A percentile compares a stretch with the other conserved stretches of the same genome.
Evolutionary conservation across 92 coral and sea anemone species (phyloP).

Genomic region (Nematostella vectensis): DNA sequence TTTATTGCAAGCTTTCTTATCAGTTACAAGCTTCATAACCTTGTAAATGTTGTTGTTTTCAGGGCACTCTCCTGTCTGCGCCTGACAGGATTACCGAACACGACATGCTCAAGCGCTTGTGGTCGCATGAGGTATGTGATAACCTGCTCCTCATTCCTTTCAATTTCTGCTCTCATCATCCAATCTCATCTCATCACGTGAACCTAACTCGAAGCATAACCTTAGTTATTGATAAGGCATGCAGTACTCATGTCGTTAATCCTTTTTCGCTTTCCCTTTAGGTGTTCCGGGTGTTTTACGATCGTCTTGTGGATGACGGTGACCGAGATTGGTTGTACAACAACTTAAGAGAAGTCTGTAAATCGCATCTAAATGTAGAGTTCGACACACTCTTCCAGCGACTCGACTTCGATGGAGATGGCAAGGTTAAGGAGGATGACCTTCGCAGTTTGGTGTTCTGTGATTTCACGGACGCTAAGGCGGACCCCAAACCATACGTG

Average conservation of each 20-base stretch:
- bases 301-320: slow-evolving; percentile 85
- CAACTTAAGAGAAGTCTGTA: slow-evolving; percentile 50
- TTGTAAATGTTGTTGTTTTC: too few species aligned
- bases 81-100: slow-evolving; percentile 80
- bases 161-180: background rate
- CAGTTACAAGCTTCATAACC: too few species aligned
- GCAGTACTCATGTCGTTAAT: too few species aligned
- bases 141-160: background rate
- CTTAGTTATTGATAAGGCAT: too few species aligned
- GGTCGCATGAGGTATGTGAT: slow-evolving; percentile 88
- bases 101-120: slow-evolving; percentile 76
- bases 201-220: too few species aligned
- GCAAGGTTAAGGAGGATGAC: slow-evolving; percentile 90
- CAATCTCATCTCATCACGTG: too few species aligned
- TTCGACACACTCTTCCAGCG: slow-evolving; percentile 83
- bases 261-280: too few species aligned
- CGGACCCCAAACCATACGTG: slow-evolving; percentile 78
- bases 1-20: too few species aligned
- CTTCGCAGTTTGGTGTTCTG: slow-evolving; percentile 92
- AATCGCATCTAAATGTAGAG: slow-evolving; percentile 65
- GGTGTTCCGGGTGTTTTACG: slow-evolving; percentile 99
- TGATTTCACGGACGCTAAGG: slow-evolving; percentile 93
- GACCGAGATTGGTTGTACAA: slow-evolving; percentile 89
- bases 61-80: slow-evolving; percentile 89
- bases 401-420: slow-evolving; percentile 68